These are phyloP conservation scores for Salvator merianae DNA, from an alignment of 2,113 vertebrate genomes.

Conservation along the genomic window DNA sequence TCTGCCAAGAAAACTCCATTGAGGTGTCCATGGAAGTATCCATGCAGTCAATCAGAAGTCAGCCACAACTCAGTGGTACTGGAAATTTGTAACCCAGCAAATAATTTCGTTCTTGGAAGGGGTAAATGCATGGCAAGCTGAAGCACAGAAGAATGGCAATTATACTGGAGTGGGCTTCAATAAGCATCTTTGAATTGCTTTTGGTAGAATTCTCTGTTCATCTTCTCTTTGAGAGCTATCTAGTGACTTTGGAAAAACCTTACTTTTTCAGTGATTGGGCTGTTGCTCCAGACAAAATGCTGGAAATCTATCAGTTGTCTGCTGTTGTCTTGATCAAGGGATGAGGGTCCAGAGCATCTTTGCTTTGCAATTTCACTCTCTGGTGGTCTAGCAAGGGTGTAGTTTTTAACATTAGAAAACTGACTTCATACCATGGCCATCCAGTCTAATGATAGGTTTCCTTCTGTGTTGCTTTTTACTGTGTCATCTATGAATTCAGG, in stretches of 20 bases:
- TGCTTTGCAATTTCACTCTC: neutral
- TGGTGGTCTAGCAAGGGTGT: neutral
- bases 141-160: neutral
- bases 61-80: too few species aligned
- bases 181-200: neutral
- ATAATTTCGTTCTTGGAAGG: neutral
- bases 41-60: too few species aligned
- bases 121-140: neutral
- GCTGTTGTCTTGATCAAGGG: neutral
- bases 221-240: neutral
- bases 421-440: neutral
- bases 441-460: neutral
- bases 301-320: neutral
- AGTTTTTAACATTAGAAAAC: slow-evolving; percentile 7
- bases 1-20: too few species aligned
- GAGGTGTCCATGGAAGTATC: too few species aligned
- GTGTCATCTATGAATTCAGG: neutral
- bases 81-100: too few species aligned
- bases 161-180: neutral
- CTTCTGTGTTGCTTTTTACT: neutral
- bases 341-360: neutral
- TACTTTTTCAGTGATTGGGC: neutral
- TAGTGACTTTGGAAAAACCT: neutral
- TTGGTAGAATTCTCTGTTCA: neutral
- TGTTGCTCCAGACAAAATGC: neutral